Percentiles rank a stretch among this genome's conserved stretches.
Conservation (phyloP, 2,797 vertebrate genomes). For the Fundulus diaphanus region DNA sequence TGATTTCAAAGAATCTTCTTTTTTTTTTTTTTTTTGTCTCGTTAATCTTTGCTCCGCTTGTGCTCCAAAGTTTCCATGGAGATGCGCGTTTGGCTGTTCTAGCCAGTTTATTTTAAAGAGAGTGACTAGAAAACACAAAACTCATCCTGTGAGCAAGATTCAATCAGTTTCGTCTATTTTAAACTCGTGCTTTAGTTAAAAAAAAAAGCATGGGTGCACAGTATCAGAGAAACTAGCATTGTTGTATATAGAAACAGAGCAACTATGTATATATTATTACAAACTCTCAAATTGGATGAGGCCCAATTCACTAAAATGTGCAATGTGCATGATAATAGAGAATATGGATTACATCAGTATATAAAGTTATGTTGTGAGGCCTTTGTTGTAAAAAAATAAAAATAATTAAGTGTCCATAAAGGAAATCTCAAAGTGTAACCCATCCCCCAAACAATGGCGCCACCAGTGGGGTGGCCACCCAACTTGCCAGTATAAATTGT, state of each 20-base stretch:
- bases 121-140: constrained; percentile 4
- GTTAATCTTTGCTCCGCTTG: constrained; percentile 7
- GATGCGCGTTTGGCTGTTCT: background rate
- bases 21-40: constrained; percentile 2
- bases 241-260: background rate
- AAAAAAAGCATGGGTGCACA: background rate
- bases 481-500: too few species aligned
- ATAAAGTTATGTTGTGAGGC: background rate
- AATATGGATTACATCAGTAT: background rate
- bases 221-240: background rate
- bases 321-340: background rate
- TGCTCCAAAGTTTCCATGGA: constrained; percentile 49
- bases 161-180: constrained; percentile 9
- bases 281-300: background rate
- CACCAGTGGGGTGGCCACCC: too few species aligned
- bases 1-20: background rate
- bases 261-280: background rate
- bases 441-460: too few species aligned
- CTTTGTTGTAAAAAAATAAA: too few species aligned
- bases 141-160: background rate
- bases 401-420: background rate
- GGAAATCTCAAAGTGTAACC: background rate
- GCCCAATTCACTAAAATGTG: background rate
- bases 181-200: background rate
- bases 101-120: constrained; percentile 10